Percentiles rank a stretch among this genome's conserved stretches.
phyloP scores from a whole-genome alignment of 2,113 vertebrate genomes.

The Electrona antarctica region DNA sequence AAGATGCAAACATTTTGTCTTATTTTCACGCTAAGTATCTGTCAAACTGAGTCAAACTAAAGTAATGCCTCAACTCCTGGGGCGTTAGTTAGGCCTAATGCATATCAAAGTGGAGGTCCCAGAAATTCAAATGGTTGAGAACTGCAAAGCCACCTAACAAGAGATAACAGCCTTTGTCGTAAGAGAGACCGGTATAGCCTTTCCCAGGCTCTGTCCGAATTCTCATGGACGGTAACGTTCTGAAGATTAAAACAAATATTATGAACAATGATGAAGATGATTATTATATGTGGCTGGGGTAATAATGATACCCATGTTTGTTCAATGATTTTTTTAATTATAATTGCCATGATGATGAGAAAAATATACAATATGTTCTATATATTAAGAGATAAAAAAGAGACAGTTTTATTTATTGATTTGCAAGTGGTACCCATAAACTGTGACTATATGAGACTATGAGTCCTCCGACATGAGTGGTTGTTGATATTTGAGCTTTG shows the following conservation, averaged over 20 bases:
- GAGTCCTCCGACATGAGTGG: constrained; percentile 81
- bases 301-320: constrained; percentile 77
- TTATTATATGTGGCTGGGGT: constrained; percentile 76
- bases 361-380: constrained; percentile 48
- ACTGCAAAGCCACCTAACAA: constrained; percentile 60
- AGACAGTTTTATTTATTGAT: constrained; percentile 84
- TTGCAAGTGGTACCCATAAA: constrained; percentile 87
- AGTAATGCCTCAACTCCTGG: too few relatives aligned
- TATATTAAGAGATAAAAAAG: constrained; percentile 60
- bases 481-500: constrained; percentile 89
- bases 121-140: constrained; percentile 31
- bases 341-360: constrained; percentile 40
- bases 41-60: too few relatives aligned
- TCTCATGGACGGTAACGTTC: constrained; percentile 82
- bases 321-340: constrained; percentile 55
- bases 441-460: constrained; percentile 89
- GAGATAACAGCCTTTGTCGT: constrained; percentile 61
- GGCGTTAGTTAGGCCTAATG: too few relatives aligned
- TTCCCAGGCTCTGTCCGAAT: constrained; percentile 81
- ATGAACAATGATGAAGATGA: constrained; percentile 26
- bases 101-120: too few relatives aligned
- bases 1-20: too few relatives aligned
- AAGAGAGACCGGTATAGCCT: constrained; percentile 78
- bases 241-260: constrained; percentile 65
- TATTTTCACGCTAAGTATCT: too few relatives aligned